Evolutionary conservation across 2,888 invertebrate species (phyloP).

Genomic region (Cheilosia vernalis): DNA sequence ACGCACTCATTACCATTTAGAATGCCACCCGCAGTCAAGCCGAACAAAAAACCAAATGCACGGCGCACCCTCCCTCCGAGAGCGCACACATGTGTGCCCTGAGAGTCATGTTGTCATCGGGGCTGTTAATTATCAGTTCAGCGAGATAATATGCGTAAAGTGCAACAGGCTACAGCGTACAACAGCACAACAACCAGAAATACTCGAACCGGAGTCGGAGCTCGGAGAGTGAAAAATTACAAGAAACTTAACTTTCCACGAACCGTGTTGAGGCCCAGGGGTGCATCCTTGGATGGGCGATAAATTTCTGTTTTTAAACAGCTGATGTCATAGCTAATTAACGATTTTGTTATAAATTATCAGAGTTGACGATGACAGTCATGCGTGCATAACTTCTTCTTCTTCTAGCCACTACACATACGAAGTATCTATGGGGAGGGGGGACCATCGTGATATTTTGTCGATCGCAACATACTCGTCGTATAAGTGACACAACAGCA

Average conservation of each 20-base stretch:
- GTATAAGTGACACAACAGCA: conserved; percentile 60
- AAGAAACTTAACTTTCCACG: conserved; percentile 54
- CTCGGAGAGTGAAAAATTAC: conserved; percentile 46
- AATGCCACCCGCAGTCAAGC: conserved; percentile 72
- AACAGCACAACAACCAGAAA: conserved; percentile 32
- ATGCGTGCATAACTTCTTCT: conserved; percentile 44
- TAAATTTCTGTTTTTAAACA: conserved; percentile 76
- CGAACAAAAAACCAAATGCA: conserved; percentile 11
- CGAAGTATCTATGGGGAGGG: conserved; percentile 2
- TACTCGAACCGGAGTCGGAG: conserved; percentile 9
- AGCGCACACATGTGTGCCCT: conserved; percentile 23
- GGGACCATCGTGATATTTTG: conserved; percentile 12
- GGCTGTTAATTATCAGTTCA: conserved; percentile 68
- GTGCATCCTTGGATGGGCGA: conserved; percentile 46
- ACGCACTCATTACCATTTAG: conserved; percentile 68
- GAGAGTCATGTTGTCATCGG: conserved; percentile 68
- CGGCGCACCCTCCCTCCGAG: conserved; percentile 10
- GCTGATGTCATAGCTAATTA: conserved; percentile 83
- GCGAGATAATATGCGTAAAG: conserved; percentile 57
- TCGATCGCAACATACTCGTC: conserved; percentile 49
- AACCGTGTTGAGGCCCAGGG: conserved; percentile 40
- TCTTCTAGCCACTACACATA: background rate
- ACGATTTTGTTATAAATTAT: conserved; percentile 83
- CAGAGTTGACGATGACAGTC: conserved; percentile 69
- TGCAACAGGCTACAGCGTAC: conserved; percentile 49